Conservation (phyloP, 2,888 invertebrate genomes). For the Chymomyza fuscimana region DNA sequence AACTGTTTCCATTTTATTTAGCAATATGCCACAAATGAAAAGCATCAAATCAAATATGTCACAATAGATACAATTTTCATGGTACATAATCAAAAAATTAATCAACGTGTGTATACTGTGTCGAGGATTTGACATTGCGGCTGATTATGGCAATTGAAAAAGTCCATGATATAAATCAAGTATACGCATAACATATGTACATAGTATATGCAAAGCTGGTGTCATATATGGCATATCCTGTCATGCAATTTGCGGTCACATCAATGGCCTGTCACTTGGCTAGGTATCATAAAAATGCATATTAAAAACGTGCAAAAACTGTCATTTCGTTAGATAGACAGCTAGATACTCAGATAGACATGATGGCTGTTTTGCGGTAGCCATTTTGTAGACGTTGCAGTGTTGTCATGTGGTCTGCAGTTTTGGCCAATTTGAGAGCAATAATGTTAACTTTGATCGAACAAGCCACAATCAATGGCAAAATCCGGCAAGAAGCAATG, state of each 20-base stretch:
- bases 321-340: neutral
- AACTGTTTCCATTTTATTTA: no score
- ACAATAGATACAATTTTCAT: neutral
- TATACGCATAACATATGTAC: neutral
- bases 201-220: neutral
- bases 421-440: slow-evolving; percentile 27
- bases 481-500: slow-evolving; percentile 13
- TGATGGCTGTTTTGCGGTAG: neutral
- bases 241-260: slow-evolving; percentile 34
- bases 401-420: slow-evolving; percentile 22
- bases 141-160: neutral
- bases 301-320: slow-evolving; percentile 26
- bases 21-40: no score
- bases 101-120: no score
- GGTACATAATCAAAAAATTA: neutral
- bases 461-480: slow-evolving; percentile 41
- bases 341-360: neutral
- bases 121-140: neutral
- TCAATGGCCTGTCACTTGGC: slow-evolving; percentile 19
- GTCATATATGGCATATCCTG: neutral
- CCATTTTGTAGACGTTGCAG: neutral
- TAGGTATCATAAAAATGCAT: slow-evolving; percentile 6
- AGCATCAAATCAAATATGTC: neutral
- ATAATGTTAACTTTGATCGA: slow-evolving; percentile 11
- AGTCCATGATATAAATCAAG: neutral